Conservation (phyloP, 1,140 invertebrate genomes). For the Apocrypta bakeri region DNA sequence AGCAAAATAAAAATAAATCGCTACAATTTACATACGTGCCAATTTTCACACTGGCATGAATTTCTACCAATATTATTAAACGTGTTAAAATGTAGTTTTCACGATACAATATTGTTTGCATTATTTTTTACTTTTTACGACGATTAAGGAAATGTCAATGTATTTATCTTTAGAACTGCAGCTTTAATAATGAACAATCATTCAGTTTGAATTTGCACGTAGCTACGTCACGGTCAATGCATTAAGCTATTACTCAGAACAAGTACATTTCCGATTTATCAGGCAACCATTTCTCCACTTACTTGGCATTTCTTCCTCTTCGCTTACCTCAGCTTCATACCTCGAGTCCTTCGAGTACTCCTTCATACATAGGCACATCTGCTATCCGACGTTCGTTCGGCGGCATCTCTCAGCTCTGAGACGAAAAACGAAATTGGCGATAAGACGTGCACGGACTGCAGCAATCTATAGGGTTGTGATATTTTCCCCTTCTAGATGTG, state of each 20-base stretch:
- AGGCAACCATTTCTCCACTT: neutral
- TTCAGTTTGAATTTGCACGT: neutral
- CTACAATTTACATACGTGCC: too few species aligned
- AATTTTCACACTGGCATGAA: too few species aligned
- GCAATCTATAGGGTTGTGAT: neutral
- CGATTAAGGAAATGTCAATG: too few species aligned
- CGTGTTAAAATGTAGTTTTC: too few species aligned
- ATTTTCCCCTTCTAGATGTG: constrained; percentile 3
- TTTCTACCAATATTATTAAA: too few species aligned
- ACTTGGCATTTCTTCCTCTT: neutral
- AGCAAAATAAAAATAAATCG: too few species aligned
- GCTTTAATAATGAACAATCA: neutral
- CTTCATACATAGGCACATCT: constrained; percentile 38
- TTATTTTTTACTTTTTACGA: too few species aligned
- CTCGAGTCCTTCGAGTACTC: neutral
- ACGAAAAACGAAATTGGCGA: constrained; percentile 50
- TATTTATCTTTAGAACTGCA: too few species aligned
- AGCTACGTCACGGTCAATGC: neutral
- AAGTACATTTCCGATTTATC: constrained; percentile 2
- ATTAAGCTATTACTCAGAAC: neutral
- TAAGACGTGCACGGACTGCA: constrained; percentile 51
- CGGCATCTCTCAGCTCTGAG: neutral
- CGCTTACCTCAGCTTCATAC: neutral
- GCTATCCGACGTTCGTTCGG: too few species aligned
- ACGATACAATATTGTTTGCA: too few species aligned